Percentiles rank a stretch among this genome's conserved stretches.
phyloP scores from a whole-genome alignment of 2,888 invertebrate genomes.

The Plemyria rubiginata region DNA sequence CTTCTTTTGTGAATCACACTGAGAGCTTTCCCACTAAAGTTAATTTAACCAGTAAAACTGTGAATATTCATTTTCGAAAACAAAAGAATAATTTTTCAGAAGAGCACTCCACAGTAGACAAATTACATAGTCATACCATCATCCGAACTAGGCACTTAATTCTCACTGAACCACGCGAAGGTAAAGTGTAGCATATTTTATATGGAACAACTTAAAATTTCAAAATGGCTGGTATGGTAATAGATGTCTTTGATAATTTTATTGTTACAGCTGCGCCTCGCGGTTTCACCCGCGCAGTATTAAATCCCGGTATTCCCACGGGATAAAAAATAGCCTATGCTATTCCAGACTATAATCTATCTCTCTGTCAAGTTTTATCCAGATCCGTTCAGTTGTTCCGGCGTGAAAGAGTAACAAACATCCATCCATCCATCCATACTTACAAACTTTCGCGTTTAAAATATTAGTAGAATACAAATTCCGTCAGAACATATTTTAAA shows the following conservation, averaged over 20 bases:
- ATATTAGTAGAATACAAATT: neutral
- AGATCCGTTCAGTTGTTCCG: too few species aligned
- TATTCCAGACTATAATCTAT: too few species aligned
- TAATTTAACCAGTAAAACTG: slow-evolving; percentile 12
- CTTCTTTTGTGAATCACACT: neutral
- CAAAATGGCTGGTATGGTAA: slow-evolving; percentile 22
- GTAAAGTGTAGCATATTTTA: slow-evolving; percentile 12
- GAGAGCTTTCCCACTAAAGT: neutral
- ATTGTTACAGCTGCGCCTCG: too few species aligned
- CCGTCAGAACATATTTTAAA: neutral
- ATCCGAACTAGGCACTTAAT: slow-evolving; percentile 17
- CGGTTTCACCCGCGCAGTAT: too few species aligned
- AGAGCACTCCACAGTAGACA: slow-evolving; percentile 24
- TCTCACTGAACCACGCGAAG: slow-evolving; percentile 8
- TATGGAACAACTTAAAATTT: slow-evolving; percentile 4
- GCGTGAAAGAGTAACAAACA: too few species aligned
- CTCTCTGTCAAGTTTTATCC: too few species aligned
- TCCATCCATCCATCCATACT: too few species aligned
- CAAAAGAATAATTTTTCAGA: slow-evolving; percentile 20
- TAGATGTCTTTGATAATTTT: slow-evolving; percentile 3
- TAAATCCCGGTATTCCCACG: too few species aligned
- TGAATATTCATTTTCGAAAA: slow-evolving; percentile 28
- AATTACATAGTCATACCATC: slow-evolving; percentile 12
- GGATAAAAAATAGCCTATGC: too few species aligned
- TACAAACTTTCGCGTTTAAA: too few species aligned